Evolutionary conservation across 2,888 invertebrate genomes (phyloP), one percentile per base, ranked within the genome.

Genomic region (Iphiclides podalirius): DNA sequence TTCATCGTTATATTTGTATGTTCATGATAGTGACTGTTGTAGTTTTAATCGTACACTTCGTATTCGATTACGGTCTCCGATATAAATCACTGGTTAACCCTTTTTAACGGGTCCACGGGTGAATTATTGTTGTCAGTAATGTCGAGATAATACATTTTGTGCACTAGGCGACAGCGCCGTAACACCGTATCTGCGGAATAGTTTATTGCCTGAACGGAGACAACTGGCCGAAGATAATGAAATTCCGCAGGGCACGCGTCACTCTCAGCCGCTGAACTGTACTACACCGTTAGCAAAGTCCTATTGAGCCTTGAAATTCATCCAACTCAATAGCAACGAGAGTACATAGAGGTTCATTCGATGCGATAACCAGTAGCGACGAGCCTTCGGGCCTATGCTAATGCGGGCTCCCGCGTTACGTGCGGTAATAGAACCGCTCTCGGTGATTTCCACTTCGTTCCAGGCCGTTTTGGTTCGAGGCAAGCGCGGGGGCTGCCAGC

Each of bases 1-100:
- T 84, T 84, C 80, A 84, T 83, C 82, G 80, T 75, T 82, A 81
- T 83, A 83, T 84, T 79, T 70, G 67, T 71, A 63, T 69, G 75
- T 77, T 72, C 74, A 70, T 75, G 70, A 75, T 79, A 79, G 77
- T 74, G 79, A 72, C 78, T 73, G 67, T 70, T 67, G 72, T 72
- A 20, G 6, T 20, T 20, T 20, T 20, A 20, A 20, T 20, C 20
- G 20, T 20, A 20, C 20, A 20, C 20, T 20, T 20, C 20, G 20
- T 20, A 20, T 20, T 3, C 20, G 20, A 20, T 20, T 20, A 6
- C 20, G 20, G 6, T 20, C 20, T 3, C n/a, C 2, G n/a, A 28
- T 9, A 28, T 28, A 28, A 28, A 28, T 28, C 28, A 28, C n/a
- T n/a, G n/a, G n/a, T 20, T 20, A 20, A 4, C 20, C 6, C 3